These are phyloP conservation scores for Drosophila macrospina DNA, from an alignment of 2,888 invertebrate genomes.

Conservation along the genomic window DNA sequence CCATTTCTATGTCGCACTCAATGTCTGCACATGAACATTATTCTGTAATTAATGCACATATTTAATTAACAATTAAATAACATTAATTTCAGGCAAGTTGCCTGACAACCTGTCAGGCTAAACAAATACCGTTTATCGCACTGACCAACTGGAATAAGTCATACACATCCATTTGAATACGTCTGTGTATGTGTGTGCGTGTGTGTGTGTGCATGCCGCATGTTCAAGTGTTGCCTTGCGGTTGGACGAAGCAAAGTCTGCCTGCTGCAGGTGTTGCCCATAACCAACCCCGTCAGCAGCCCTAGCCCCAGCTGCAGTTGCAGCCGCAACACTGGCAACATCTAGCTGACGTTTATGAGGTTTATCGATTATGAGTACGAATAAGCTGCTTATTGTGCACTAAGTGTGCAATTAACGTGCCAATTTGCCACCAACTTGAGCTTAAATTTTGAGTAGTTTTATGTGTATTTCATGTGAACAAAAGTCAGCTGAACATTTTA, in stretches of 20 bases:
- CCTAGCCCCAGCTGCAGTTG: not conserved
- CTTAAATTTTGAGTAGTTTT: constrained; percentile 31
- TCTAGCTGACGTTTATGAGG: constrained; percentile 51
- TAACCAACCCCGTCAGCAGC: constrained; percentile 3
- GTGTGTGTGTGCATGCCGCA: constrained; percentile 8
- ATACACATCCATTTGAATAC: constrained; percentile 18
- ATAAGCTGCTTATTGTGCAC: constrained; percentile 52
- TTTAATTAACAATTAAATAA: constrained; percentile 65
- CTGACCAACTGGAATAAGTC: constrained; percentile 32
- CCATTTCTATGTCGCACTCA: constrained; percentile 3
- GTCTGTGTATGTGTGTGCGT: constrained; percentile 18
- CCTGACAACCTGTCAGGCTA: constrained; percentile 10
- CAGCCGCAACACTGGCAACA: constrained; percentile 22
- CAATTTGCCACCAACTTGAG: constrained; percentile 42
- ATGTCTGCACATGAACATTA: constrained; percentile 1
- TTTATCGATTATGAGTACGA: constrained; percentile 66
- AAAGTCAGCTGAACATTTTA: not conserved
- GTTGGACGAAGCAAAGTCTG: constrained; percentile 18
- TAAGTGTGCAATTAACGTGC: constrained; percentile 68
- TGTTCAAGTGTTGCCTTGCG: constrained; percentile 58
- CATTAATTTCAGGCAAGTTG: constrained; percentile 48
- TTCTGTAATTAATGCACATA: constrained; percentile 58
- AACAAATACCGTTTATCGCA: constrained; percentile 46
- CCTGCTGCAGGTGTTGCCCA: constrained; percentile 52
- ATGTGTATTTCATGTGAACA: not conserved